Evolutionary conservation across 2,797 vertebrate genomes (phyloP).

Genomic region (Avahi laniger): DNA sequence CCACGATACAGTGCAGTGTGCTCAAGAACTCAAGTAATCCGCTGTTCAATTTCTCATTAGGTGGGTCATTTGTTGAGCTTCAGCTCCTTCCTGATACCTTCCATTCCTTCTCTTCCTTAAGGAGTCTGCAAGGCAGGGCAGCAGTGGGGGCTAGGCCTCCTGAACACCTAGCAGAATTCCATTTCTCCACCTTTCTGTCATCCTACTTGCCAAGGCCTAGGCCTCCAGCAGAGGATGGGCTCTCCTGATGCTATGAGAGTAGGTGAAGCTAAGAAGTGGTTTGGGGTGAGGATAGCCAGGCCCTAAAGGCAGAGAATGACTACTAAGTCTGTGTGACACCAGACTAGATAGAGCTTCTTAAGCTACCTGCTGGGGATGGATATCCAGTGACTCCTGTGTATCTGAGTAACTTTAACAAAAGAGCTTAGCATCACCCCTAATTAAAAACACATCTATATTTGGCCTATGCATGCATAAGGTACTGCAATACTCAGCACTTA

Average conservation of each 20-base stretch:
- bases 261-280: not conserved
- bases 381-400: not conserved
- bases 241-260: not conserved
- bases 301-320: not conserved
- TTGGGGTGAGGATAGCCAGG: not conserved
- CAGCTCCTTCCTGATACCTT: not conserved
- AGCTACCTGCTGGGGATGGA: not conserved
- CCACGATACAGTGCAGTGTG: not conserved
- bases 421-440: not conserved
- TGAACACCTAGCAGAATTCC: not conserved
- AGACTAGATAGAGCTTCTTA: not conserved
- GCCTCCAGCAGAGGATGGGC: not conserved
- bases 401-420: slow-evolving; percentile 30
- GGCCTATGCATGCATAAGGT: not conserved
- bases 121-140: not conserved
- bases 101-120: not conserved
- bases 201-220: not conserved
- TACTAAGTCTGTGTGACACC: not conserved
- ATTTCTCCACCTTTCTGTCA: not conserved
- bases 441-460: not conserved
- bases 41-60: not conserved
- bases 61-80: not conserved
- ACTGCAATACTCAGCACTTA: not conserved
- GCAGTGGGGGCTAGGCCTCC: not conserved
- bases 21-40: not conserved